phyloP scores from a whole-genome alignment of 2,888 invertebrate genomes.

The Erannis defoliaria region DNA sequence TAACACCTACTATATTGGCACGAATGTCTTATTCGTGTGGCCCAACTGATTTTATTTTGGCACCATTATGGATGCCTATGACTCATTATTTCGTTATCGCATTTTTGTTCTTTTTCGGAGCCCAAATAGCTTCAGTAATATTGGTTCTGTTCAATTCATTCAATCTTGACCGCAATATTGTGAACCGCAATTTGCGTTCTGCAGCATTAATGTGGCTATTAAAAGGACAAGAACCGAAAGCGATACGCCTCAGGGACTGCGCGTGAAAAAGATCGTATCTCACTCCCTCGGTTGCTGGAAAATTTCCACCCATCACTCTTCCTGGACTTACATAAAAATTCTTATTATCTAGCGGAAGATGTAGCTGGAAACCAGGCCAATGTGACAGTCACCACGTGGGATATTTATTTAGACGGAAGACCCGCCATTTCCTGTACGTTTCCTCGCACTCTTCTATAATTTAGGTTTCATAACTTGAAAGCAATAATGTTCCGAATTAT shows the following conservation, averaged over 20 bases:
- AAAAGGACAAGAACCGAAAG: slow-evolving; percentile 34
- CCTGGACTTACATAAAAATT: slow-evolving; percentile 34
- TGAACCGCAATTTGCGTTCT: slow-evolving; percentile 26
- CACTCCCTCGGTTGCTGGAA: slow-evolving; percentile 32
- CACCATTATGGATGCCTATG: slow-evolving; percentile 36
- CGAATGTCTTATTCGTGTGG: slow-evolving; percentile 18
- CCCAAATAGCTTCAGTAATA: slow-evolving; percentile 20
- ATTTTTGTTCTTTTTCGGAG: slow-evolving; percentile 35
- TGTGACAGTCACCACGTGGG: slow-evolving; percentile 31
- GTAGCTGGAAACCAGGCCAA: slow-evolving; percentile 34
- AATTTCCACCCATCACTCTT: slow-evolving; percentile 43
- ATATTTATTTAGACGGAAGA: slow-evolving; percentile 33
- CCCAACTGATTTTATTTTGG: slow-evolving; percentile 26
- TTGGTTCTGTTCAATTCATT: slow-evolving; percentile 18
- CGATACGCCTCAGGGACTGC: slow-evolving; percentile 33
- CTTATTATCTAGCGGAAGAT: slow-evolving; percentile 38
- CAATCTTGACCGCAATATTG: slow-evolving; percentile 34
- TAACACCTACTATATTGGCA: slow-evolving; percentile 40
- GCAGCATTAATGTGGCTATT: slow-evolving; percentile 30
- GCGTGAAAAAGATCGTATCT: slow-evolving; percentile 37
- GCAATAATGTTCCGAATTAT: slow-evolving; percentile 16
- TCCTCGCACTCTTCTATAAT: slow-evolving; percentile 1
- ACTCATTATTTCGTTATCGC: slow-evolving; percentile 40
- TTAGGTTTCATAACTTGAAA: slow-evolving; percentile 5
- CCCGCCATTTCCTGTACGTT: slow-evolving; percentile 10